These are phyloP conservation scores for Lynx canadensis DNA, from an alignment of 2,113 vertebrate genomes.

Conservation along the genomic window DNA sequence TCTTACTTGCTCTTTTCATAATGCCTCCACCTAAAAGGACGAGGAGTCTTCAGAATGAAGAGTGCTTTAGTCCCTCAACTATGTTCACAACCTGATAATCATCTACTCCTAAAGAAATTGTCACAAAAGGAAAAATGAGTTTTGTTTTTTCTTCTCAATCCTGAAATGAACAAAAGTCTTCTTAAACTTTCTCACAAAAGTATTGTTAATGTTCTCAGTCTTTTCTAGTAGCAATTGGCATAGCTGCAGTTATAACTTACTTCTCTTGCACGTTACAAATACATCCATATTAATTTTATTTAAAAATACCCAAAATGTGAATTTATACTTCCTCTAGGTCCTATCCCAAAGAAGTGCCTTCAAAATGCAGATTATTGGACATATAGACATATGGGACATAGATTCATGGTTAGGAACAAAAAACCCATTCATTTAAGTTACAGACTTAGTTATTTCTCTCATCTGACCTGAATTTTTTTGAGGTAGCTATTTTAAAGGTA, in stretches of 20 bases:
- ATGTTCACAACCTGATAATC: not conserved
- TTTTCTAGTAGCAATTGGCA: constrained; percentile 30
- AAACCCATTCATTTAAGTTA: constrained; percentile 10
- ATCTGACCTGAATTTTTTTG: not conserved
- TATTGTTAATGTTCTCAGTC: not conserved
- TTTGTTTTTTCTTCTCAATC: not conserved
- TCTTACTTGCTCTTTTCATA: not conserved
- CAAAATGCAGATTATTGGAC: not conserved
- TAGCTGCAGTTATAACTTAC: not conserved
- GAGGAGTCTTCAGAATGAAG: not conserved
- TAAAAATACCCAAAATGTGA: not conserved
- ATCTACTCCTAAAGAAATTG: not conserved
- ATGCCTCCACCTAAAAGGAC: not conserved
- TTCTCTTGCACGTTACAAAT: constrained; percentile 14
- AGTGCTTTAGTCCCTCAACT: not conserved
- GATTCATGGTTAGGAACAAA: constrained; percentile 41
- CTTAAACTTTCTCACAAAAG: constrained; percentile 15
- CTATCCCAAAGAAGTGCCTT: not conserved
- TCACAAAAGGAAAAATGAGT: not conserved
- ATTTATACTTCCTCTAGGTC: constrained; percentile 29
- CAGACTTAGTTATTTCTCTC: not conserved
- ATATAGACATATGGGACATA: not conserved
- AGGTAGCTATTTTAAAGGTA: not conserved
- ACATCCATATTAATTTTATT: not conserved
- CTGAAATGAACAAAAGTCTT: not conserved